A percentile compares a stretch with the other conserved stretches of the same genome.
phyloP scores from a whole-genome alignment of 2,888 invertebrate genomes.

The Graphium colonna region DNA sequence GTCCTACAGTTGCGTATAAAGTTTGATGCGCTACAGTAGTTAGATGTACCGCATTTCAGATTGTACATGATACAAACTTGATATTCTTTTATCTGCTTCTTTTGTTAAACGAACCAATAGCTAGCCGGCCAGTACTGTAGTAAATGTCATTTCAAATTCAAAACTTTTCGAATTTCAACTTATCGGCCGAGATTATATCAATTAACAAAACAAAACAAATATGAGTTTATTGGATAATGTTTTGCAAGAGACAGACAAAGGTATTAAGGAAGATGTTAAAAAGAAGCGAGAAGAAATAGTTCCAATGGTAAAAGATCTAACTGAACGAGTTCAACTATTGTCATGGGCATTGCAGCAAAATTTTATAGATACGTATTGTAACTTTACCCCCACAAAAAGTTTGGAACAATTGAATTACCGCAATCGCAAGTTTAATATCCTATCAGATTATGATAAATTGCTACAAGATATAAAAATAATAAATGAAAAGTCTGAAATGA shows the following conservation, averaged over 20 bases:
- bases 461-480: slow-evolving; percentile 40
- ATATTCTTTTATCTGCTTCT: too few species aligned
- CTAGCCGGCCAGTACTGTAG: too few species aligned
- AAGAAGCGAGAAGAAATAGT: slow-evolving; percentile 53
- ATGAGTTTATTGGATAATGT: slow-evolving; percentile 69
- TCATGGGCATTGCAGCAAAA: slow-evolving; percentile 66
- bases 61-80: too few species aligned
- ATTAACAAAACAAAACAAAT: slow-evolving; percentile 20
- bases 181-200: not conserved
- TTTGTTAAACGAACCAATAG: too few species aligned
- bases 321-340: slow-evolving; percentile 59
- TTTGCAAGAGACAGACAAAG: slow-evolving; percentile 58
- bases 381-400: slow-evolving; percentile 60
- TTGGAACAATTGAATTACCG: slow-evolving; percentile 65
- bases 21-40: too few species aligned
- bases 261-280: slow-evolving; percentile 50
- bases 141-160: slow-evolving; percentile 6
- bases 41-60: too few species aligned
- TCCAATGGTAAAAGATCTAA: slow-evolving; percentile 52
- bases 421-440: slow-evolving; percentile 56
- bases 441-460: slow-evolving; percentile 44
- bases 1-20: too few species aligned
- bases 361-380: slow-evolving; percentile 57
- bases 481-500: slow-evolving; percentile 39
- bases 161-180: slow-evolving; percentile 17